These are phyloP conservation scores for Oscheius sp. DNA, from an alignment of 2,888 invertebrate genomes.

Conservation along the genomic window DNA sequence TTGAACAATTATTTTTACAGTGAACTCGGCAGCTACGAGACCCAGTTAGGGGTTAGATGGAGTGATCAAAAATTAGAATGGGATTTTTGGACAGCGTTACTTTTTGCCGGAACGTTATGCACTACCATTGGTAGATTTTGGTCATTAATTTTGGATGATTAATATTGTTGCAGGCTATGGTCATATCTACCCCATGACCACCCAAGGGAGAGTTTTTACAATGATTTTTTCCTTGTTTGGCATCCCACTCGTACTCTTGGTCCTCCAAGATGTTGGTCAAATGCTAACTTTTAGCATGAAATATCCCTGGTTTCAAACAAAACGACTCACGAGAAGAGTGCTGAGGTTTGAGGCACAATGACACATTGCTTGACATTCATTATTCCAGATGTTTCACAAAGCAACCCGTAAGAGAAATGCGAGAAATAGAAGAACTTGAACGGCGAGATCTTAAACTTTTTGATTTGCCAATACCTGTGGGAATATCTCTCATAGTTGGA, in stretches of 20 bases:
- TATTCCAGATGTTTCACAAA: conserved; percentile 60
- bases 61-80: conserved; percentile 65
- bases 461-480: conserved; percentile 90
- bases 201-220: conserved; percentile 55
- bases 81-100: conserved; percentile 62
- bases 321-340: conserved; percentile 54
- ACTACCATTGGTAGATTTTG: conserved; percentile 46
- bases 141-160: neutral
- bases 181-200: conserved; percentile 65
- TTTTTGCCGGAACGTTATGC: conserved; percentile 58
- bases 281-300: conserved; percentile 66
- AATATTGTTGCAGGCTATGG: conserved; percentile 54
- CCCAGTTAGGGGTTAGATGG: conserved; percentile 57
- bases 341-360: conserved; percentile 38
- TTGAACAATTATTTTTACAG: conserved; percentile 31
- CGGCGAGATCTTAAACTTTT: conserved; percentile 76
- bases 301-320: conserved; percentile 68
- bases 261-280: conserved; percentile 63
- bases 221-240: conserved; percentile 64
- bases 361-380: conserved; percentile 5
- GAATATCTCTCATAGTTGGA: conserved; percentile 83
- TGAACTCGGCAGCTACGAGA: conserved; percentile 48
- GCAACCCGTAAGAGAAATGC: conserved; percentile 62
- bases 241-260: conserved; percentile 63
- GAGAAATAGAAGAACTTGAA: conserved; percentile 54